These are phyloP conservation scores for Sebastiscus tertius DNA, from an alignment of 2,797 vertebrate genomes.

Conservation along the genomic window DNA sequence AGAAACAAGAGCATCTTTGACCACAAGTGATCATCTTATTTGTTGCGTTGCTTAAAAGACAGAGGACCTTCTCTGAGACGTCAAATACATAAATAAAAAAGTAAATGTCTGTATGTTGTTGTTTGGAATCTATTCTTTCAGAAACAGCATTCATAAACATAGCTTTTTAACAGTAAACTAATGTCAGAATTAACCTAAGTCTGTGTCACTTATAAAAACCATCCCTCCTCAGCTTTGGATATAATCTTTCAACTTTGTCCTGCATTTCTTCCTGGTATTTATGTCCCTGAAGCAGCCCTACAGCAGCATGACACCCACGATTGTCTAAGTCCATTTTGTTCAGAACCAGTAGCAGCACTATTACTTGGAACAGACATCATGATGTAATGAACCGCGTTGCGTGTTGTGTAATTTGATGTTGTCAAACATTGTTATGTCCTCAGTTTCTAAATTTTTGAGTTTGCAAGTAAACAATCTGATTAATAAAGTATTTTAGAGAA, in stretches of 20 bases:
- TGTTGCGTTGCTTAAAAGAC: neutral
- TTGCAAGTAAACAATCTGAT: neutral
- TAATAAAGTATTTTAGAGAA: neutral
- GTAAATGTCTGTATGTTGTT: neutral
- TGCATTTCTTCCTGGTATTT: neutral
- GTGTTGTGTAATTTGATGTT: neutral
- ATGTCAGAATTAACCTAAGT: no score
- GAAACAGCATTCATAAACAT: neutral
- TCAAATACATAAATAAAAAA: neutral
- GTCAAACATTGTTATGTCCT: neutral
- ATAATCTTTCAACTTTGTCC: neutral
- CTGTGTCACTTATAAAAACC: neutral
- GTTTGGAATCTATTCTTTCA: neutral
- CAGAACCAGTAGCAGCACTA: no score
- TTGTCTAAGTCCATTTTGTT: no score
- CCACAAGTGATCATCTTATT: neutral
- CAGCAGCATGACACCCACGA: no score
- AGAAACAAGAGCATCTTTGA: neutral
- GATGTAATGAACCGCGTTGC: neutral
- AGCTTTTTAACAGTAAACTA: neutral
- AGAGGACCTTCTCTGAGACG: neutral
- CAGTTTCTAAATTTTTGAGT: neutral
- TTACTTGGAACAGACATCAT: neutral
- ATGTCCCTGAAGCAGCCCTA: neutral
- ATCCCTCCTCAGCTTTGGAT: no score